A percentile compares a stretch with the other conserved stretches of the same genome.
These are phyloP conservation scores for Spheniscus mendiculus DNA, from an alignment of 2,113 vertebrate species.

Conservation along the genomic window DNA sequence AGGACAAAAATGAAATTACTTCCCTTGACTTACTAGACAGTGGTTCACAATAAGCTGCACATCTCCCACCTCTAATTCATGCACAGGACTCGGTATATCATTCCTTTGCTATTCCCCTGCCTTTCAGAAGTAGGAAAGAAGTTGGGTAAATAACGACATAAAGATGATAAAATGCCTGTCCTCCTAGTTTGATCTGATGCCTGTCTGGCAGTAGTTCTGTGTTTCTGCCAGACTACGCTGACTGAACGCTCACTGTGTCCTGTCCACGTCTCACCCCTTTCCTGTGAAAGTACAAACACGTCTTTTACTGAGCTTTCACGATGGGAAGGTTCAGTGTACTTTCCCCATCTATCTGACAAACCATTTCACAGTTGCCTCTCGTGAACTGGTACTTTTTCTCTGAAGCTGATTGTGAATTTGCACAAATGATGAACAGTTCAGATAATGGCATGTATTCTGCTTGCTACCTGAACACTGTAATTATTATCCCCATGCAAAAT, in stretches of 20 bases:
- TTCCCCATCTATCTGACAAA: neutral
- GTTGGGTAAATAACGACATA: neutral
- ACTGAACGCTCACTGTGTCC: neutral
- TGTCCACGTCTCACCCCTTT: neutral
- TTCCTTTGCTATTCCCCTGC: neutral
- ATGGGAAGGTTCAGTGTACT: neutral
- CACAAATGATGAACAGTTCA: neutral
- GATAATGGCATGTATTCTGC: neutral
- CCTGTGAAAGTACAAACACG: neutral
- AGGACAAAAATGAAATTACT: neutral
- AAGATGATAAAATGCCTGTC: neutral
- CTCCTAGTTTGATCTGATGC: neutral
- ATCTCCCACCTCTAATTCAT: neutral
- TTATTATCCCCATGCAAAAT: neutral
- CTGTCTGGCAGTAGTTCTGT: neutral
- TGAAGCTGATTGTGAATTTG: neutral
- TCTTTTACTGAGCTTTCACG: neutral
- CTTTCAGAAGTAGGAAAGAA: neutral
- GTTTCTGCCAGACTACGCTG: neutral
- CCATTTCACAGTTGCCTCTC: neutral
- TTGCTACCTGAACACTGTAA: neutral
- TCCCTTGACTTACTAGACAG: neutral
- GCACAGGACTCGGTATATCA: neutral
- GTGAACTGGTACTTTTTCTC: neutral
- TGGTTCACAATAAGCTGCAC: neutral